phyloP scores from a whole-genome alignment of 1,140 invertebrate species.

The Calosoma granatense region DNA sequence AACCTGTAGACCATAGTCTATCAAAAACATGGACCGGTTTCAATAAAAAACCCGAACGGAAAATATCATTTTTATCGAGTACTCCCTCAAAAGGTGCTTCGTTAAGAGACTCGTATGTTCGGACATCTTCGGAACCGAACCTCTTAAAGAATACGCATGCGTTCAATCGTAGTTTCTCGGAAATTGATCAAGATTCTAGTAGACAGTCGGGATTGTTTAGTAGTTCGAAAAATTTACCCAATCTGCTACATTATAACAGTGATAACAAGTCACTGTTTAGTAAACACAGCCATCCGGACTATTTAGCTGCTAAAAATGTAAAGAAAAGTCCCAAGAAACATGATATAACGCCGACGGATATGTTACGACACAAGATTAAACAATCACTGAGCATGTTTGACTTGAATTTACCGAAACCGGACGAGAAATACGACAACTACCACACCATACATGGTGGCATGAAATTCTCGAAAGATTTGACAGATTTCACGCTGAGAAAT shows the following conservation, averaged over 20 bases:
- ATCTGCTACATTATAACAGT: no score
- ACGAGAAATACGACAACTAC: conserved; percentile 1
- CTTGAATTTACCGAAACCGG: not conserved
- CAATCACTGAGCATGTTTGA: conserved; percentile 17
- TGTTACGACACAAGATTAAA: conserved; percentile 20
- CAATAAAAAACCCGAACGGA: no score
- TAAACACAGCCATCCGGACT: not conserved
- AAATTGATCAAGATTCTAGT: not conserved
- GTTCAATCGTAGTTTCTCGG: conserved; percentile 1
- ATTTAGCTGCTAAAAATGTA: not conserved
- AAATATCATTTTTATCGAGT: no score
- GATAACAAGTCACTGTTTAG: no score
- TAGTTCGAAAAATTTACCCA: not conserved
- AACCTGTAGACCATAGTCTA: not conserved
- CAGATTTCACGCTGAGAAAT: not conserved
- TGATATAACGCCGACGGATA: conserved; percentile 15
- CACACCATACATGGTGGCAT: not conserved
- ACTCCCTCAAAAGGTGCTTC: not conserved
- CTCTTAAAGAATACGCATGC: not conserved
- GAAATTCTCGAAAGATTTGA: not conserved
- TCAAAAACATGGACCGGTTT: not conserved
- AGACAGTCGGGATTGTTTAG: not conserved
- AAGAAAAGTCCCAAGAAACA: not conserved
- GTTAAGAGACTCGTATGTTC: not conserved
- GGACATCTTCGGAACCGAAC: not conserved